Base-by-base conservation (phyloP, 2,113 vertebrate genomes). In the Dolichallabes microphthalmus region DNA sequence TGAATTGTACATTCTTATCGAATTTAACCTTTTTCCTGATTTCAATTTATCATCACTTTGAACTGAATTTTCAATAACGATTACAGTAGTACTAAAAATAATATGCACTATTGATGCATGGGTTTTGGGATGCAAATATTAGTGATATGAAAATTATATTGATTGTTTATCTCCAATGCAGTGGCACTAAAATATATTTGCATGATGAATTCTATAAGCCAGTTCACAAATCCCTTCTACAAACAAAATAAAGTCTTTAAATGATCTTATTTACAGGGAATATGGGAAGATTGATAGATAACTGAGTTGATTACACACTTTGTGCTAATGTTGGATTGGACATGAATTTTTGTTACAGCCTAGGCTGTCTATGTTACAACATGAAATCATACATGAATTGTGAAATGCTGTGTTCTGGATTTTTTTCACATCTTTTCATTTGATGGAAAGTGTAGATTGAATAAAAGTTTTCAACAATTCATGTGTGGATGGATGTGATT, bases 191-290 rank as follows among this genome's bases (percentile, higher is more conserved):
- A 76, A 53, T 53, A n/a, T 76, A 5, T 52, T 52, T 74, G 39
- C 69, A 73, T 73, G 39, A 22, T 39, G 68, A 35, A 35, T 69
- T 19, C 35, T 22, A 45, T 20, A 52, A 69, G 11, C 39, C 20
- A 50, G 20, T 5, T 74, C 20, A 74, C 35, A 5, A 45, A 12
- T 1, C 20, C 2, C 0, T 25, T 45, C 20, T 39, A 4, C 19
- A 71, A 39, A 71, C 68, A n/a, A n/a, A n/a, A n/a, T n/a, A n/a
- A n/a, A 69, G 66, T 35, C 61, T 63, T 17, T 32, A 69, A 69
- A 71, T 20, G 6, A 69, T 69, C 32, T 20, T 39, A 35, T 19
- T 39, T 39, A 39, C 68, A 39, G 19, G 45, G 45, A 45, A 45
- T 45, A 25, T 81, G 13, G 8, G 2, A 52, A 68, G 27, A 64